Conservation (phyloP, 2,113 vertebrate species). For the Rhea pennata region DNA sequence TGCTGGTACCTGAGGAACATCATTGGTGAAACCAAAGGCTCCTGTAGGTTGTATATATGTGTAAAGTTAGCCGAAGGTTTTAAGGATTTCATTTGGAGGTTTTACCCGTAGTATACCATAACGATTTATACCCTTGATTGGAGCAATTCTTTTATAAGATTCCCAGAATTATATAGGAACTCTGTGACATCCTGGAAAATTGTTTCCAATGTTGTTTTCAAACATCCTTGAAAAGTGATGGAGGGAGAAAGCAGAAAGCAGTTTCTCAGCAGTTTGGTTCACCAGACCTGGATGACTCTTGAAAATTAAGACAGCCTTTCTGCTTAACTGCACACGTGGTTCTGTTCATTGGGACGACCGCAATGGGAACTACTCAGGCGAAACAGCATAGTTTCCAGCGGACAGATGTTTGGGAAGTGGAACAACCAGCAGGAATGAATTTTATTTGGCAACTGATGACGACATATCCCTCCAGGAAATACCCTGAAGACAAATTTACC, state of each 20-base stretch:
- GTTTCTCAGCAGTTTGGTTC: background rate
- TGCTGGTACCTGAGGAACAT: background rate
- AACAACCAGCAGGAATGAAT: background rate
- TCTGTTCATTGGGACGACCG: background rate
- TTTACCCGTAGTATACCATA: background rate
- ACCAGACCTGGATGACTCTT: too few relatives aligned
- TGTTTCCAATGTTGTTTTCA: too few relatives aligned
- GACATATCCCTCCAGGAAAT: background rate
- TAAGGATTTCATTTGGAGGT: background rate
- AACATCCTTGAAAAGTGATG: too few relatives aligned
- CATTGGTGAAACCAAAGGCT: background rate
- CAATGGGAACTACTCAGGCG: background rate
- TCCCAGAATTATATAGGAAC: too few relatives aligned
- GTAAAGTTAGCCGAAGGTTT: background rate
- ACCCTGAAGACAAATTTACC: background rate
- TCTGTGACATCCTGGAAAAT: too few relatives aligned
- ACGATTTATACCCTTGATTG: background rate
- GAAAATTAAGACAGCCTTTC: background rate
- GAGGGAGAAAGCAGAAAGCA: background rate
- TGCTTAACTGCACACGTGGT: too few relatives aligned
- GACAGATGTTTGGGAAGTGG: background rate
- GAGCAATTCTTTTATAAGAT: too few relatives aligned
- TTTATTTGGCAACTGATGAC: background rate
- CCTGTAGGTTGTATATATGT: background rate
- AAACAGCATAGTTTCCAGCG: background rate